Base-by-base conservation (phyloP, 2,888 invertebrate species). In the Barypeithes pellucidus region DNA sequence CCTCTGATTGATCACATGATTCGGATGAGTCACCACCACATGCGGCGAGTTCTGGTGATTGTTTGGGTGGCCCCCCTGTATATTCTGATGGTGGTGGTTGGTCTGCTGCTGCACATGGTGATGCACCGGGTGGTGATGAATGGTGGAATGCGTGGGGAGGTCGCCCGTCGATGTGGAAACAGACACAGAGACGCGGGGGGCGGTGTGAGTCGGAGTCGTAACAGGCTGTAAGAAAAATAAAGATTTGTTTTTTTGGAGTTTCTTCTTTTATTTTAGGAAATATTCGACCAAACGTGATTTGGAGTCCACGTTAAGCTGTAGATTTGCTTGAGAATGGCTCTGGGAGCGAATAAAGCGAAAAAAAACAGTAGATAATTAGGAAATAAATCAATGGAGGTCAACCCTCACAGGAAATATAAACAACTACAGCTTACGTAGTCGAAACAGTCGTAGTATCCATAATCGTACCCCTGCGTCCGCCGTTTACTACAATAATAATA, bases 121-220 rank as follows among this genome's bases (percentile, higher is more conserved):
- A 43, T 69, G 73, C 14, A 24, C 50, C 11, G 79, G 78, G 33
- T 78, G 77, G 33, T 78, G 78, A n/a, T 77, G 78, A 43, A 77
- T 76, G 14, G 77, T 79, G 14, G 76, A 78, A 36, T 76, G 79
- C 8, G 77, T 70, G 0, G 76, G 74, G 18, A 75, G 75, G 16
- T 76, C 76, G 47, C 77, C 79, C 16, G 76, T 79, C 24, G 79
- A 72, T 11, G 81, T 77, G 9, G 80, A 72, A 36, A 79, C 75
- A 33, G 79, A 76, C 18, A 78, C 79, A 7, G 81, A 77, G 62
- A 81, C 76, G 47, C 81, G 77, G 8, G 81, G 78, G 22, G 75
- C 67, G 5, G 77, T 57, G 59, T 80, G 80, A 22, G 80, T 60
- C 66, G 78, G 79, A 1, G 79, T 79, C 5, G 78, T 75, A n/a